Percentiles rank a stretch among this genome's conserved stretches.
phyloP scores from a whole-genome alignment of 2,113 vertebrate genomes.

The Rhipidura dahli region DNA sequence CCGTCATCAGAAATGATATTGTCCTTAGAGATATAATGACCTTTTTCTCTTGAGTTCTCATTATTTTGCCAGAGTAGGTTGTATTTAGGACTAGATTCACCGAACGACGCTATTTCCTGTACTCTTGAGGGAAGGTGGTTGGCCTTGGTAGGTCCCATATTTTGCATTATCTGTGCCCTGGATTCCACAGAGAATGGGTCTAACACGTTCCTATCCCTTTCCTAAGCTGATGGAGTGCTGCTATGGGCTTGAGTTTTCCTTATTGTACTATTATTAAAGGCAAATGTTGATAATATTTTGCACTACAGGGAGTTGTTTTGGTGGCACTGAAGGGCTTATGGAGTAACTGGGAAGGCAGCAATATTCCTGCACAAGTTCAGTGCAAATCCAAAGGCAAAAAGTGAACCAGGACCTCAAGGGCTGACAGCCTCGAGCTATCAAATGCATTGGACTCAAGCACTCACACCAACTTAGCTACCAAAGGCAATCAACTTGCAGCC shows the following conservation, averaged over 20 bases:
- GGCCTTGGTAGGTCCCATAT: not conserved
- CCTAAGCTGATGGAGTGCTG: not conserved
- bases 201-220: not conserved
- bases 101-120: not conserved
- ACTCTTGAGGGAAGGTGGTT: not conserved
- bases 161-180: not conserved
- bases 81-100: not conserved
- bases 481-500: not conserved
- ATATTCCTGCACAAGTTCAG: not conserved
- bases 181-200: not conserved
- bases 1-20: not conserved
- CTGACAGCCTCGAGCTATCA: not conserved
- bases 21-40: not conserved
- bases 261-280: not conserved
- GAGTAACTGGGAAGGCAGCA: not conserved
- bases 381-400: not conserved
- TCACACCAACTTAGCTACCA: not conserved
- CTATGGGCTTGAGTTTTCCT: not conserved
- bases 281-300: not conserved
- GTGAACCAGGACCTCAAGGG: not conserved
- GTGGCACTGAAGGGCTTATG: not conserved
- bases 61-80: not conserved
- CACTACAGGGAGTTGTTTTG: not conserved
- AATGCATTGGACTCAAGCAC: not conserved
- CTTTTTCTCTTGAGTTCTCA: not conserved